Percentiles rank a stretch among this genome's conserved stretches.
These are phyloP conservation scores for Tachuris rubrigastra DNA, from an alignment of 2,113 vertebrate species.

Conservation along the genomic window DNA sequence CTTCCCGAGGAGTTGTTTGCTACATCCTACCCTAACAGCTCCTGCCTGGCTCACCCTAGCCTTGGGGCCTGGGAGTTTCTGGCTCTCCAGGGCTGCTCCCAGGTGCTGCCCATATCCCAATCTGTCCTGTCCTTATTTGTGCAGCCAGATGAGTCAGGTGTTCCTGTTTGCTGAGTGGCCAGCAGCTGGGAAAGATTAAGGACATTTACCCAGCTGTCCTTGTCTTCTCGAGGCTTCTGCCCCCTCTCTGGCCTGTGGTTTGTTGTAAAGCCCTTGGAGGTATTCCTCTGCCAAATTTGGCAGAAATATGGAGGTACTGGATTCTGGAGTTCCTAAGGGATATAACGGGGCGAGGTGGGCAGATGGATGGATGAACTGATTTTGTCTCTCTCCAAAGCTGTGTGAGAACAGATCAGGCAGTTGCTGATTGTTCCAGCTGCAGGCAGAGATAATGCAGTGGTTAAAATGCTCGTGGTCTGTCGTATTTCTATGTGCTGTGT, in stretches of 20 bases:
- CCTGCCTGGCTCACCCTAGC: neutral
- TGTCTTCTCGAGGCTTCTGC: neutral
- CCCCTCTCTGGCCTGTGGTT: neutral
- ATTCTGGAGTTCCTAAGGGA: neutral
- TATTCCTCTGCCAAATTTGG: neutral
- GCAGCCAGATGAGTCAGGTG: neutral
- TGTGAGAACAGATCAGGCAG: neutral
- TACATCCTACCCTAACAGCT: neutral
- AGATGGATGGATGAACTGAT: neutral
- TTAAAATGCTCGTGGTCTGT: neutral
- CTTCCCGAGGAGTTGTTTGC: neutral
- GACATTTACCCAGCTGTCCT: neutral
- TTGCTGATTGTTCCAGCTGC: neutral
- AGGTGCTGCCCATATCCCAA: fast-evolving
- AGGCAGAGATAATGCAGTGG: neutral
- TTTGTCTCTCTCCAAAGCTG: neutral
- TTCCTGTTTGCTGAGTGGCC: neutral
- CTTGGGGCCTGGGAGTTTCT: neutral
- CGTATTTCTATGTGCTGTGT: neutral
- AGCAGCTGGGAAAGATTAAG: neutral
- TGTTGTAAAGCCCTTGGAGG: neutral
- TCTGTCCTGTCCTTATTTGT: neutral
- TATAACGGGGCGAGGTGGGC: neutral
- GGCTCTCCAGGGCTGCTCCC: neutral
- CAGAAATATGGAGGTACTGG: neutral